Conservation (phyloP, 2,888 invertebrate genomes). For the Entomobrya proxima region DNA sequence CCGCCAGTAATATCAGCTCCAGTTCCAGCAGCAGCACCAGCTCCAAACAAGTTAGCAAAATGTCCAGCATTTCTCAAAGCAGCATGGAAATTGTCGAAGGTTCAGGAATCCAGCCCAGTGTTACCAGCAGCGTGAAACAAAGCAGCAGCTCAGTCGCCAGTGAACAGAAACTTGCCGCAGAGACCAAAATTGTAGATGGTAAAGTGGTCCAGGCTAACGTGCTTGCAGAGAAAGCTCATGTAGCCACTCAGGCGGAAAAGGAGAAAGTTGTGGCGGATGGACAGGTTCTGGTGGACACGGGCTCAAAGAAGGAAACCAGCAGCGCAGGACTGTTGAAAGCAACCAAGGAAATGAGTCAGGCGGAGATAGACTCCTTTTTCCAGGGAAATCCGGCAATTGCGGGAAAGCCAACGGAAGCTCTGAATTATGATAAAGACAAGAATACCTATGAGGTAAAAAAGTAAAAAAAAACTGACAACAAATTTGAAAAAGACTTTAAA, state of each 20-base stretch:
- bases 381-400: constrained; percentile 49
- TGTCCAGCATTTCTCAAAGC: constrained; percentile 58
- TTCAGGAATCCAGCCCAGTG: not conserved
- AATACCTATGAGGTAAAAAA: constrained; percentile 68
- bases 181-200: constrained; percentile 54
- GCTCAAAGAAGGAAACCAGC: constrained; percentile 42
- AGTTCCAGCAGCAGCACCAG: constrained; percentile 41
- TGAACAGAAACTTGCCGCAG: constrained; percentile 31
- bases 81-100: constrained; percentile 52
- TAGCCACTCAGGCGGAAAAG: constrained; percentile 44
- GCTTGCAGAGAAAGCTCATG: constrained; percentile 54
- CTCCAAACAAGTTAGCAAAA: constrained; percentile 54
- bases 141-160: constrained; percentile 51
- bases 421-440: constrained; percentile 66
- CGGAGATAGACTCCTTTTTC: constrained; percentile 64
- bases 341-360: constrained; percentile 67
- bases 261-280: constrained; percentile 66
- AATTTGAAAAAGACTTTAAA: constrained; percentile 5
- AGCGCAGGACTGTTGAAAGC: constrained; percentile 53
- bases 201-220: constrained; percentile 58
- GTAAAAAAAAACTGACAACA: not conserved
- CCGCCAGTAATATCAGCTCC: not conserved
- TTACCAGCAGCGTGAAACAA: constrained; percentile 61
- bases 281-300: constrained; percentile 58
- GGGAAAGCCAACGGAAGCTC: constrained; percentile 62